Conservation (phyloP, 2,113 vertebrate genomes). For the Zosterops lateralis region DNA sequence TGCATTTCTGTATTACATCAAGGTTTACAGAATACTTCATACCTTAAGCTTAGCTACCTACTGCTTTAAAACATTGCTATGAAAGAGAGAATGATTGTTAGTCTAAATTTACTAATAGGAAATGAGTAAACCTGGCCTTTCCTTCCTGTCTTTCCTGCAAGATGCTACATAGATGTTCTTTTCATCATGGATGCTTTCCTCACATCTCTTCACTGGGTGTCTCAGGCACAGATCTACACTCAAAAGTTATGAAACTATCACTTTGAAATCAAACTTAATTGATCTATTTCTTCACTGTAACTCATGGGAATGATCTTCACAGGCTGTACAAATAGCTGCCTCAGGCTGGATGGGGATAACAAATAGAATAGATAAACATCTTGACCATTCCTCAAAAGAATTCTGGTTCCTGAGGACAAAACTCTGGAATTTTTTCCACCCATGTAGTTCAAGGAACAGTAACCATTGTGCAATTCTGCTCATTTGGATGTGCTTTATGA, state of each 20-base stretch:
- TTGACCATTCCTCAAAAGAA: not conserved
- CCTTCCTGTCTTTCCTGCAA: not conserved
- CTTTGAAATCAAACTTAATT: not conserved
- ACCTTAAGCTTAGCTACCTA: not conserved
- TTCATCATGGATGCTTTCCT: not conserved
- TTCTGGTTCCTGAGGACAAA: not conserved
- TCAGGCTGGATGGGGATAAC: not conserved
- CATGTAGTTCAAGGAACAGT: not conserved
- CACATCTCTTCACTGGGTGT: not conserved
- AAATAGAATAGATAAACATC: not conserved
- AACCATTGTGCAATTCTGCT: not conserved
- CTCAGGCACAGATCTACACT: not conserved
- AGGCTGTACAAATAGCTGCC: not conserved
- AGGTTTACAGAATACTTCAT: not conserved
- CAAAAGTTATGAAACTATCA: not conserved
- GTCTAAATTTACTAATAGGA: not conserved
- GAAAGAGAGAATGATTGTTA: not conserved
- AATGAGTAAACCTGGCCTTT: not conserved
- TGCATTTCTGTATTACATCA: not conserved
- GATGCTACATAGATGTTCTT: not conserved
- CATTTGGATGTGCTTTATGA: not conserved
- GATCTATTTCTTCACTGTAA: not conserved
- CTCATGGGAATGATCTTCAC: not conserved
- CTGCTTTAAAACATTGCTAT: not conserved
- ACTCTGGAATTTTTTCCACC: not conserved